Evolutionary conservation across 2,797 vertebrate species (phyloP), one percentile per base, ranked within the genome.

Genomic region (Zenarchopterus dispar): DNA sequence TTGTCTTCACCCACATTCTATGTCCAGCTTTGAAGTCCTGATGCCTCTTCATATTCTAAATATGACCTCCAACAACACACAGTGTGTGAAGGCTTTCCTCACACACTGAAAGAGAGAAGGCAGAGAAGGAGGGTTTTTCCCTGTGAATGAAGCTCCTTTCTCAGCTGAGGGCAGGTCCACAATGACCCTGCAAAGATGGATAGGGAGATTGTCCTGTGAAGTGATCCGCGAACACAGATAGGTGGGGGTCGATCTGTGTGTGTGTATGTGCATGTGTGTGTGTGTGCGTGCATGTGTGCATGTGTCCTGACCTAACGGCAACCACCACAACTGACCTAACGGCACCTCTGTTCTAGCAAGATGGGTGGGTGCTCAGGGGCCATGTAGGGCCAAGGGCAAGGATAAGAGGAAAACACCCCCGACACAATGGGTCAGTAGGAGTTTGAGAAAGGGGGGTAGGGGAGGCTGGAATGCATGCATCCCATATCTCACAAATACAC

Each of bases 131-230:
- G 81, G 82, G 75, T 89, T 93, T 94, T 76, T 69, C 89, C 88
- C 86, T 84, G 89, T 92, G 93, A 95, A 94, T 93, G 92, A 90
- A 92, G 87, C 85, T 77, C 65, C 85, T 92, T 94, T 95, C 92
- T 93, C 80, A 90, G 89, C 91, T 77, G 85, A 85, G 91, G 91
- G 92, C 91, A 92, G 88, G 80, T 87, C 75, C 48, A 94, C 94
- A 95, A 95, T 93, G 90, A 94, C 60, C 92, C 88, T 80, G 91
- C 92, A 93, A 93, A 95, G 94, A 95, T 92, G 91, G 93, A 94
- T 95, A 88, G 93, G 90, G 90, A 93, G 92, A 95, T 94, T 94
- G 94, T 96, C 94, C 93, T 94, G 94, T 93, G 94, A 95, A 94
- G 93, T 95, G 95, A 96, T 94, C 94, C 93, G 86, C 88, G 82